Percentiles rank a stretch among this genome's conserved stretches.
Evolutionary conservation across 1,140 invertebrate genomes (phyloP).

Genomic region (Popillia japonica): DNA sequence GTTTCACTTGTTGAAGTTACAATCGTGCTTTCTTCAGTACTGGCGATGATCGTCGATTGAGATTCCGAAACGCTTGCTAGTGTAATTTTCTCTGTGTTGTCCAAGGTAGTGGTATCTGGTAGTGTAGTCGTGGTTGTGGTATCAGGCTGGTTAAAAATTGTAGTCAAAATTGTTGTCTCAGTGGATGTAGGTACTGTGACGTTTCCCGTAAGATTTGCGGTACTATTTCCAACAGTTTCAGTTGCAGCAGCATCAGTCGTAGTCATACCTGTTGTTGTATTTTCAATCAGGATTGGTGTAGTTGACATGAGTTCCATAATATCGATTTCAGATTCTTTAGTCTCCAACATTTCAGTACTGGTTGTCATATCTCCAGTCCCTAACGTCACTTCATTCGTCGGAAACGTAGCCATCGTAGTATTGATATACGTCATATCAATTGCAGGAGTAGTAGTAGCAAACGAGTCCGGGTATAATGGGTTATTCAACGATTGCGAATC

Average conservation of each 20-base stretch:
- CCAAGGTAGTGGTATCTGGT: background rate
- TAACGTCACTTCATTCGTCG: slow-evolving; percentile 2
- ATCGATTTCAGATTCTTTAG: slow-evolving; percentile 41
- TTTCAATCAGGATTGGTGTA: background rate
- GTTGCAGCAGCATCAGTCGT: background rate
- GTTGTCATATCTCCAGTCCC: slow-evolving; percentile 15
- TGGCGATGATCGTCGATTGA: background rate
- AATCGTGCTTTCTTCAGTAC: background rate
- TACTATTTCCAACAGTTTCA: background rate
- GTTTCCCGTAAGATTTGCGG: background rate
- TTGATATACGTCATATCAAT: background rate
- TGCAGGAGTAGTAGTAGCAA: slow-evolving; percentile 46
- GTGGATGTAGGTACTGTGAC: background rate
- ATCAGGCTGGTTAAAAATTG: background rate
- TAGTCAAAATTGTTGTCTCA: background rate
- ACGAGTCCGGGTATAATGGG: slow-evolving; percentile 53
- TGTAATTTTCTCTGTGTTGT: background rate
- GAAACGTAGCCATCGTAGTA: background rate
- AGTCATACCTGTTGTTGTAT: background rate
- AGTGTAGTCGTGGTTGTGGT: background rate
- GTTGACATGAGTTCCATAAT: background rate
- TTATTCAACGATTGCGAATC: slow-evolving; percentile 65
- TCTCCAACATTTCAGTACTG: slow-evolving; percentile 44
- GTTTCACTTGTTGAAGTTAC: too few species aligned
- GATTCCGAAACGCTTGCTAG: background rate